Evolutionary conservation across 2,888 invertebrate species (phyloP).

Genomic region (Clunio marinus): DNA sequence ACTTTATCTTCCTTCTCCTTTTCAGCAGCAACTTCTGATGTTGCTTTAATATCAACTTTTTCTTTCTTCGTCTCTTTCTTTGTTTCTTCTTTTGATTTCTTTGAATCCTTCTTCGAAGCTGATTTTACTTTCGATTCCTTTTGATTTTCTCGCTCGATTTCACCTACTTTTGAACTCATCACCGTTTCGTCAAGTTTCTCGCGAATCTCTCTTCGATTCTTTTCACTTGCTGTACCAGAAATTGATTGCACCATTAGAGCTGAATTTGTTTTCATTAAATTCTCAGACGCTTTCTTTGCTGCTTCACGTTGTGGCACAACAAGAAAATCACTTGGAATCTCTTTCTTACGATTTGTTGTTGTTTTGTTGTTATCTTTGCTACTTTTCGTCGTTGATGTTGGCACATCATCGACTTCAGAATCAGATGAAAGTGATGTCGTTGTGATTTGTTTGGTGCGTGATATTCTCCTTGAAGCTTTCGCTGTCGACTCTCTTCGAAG

Average conservation of each 20-base stretch:
- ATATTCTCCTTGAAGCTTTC: conserved; percentile 39
- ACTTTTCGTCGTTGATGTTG: conserved; percentile 48
- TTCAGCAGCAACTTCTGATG: conserved; percentile 40
- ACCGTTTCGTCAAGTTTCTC: conserved; percentile 46
- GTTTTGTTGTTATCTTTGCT: conserved; percentile 45
- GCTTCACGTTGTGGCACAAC: conserved; percentile 88
- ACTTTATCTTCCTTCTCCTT: conserved; percentile 40
- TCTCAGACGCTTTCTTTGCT: conserved; percentile 86
- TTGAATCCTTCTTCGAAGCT: conserved; percentile 40
- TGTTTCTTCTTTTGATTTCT: conserved; percentile 39
- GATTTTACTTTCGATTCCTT: conserved; percentile 40
- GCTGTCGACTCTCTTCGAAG: conserved; percentile 41
- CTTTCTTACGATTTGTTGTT: conserved; percentile 49
- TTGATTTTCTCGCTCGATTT: conserved; percentile 3
- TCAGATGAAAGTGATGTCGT: conserved; percentile 31
- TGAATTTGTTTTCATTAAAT: conserved; percentile 67
- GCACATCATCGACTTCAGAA: conserved; percentile 27
- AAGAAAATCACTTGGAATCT: conserved; percentile 66
- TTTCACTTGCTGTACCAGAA: conserved; percentile 8
- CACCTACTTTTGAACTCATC: conserved; percentile 43
- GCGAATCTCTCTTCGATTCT: conserved; percentile 43
- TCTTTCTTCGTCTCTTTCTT: conserved; percentile 43
- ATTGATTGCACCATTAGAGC: conserved; percentile 40
- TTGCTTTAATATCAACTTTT: conserved; percentile 42
- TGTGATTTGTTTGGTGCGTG: conserved; percentile 10